Conservation (phyloP, 2,113 vertebrate species). For the Bubalus kerabau region DNA sequence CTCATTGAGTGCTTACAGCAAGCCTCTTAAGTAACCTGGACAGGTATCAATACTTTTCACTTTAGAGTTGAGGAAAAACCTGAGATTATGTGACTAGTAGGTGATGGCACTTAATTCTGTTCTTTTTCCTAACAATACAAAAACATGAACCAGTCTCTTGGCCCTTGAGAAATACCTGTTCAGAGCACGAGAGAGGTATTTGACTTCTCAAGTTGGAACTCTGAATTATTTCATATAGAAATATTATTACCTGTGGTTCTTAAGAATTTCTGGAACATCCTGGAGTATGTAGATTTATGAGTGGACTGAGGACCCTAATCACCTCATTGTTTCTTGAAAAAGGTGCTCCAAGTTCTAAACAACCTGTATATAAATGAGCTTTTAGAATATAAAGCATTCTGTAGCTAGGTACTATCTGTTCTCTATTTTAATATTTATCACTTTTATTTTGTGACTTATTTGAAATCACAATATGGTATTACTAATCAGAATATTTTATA, state of each 20-base stretch:
- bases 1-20: neutral
- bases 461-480: neutral
- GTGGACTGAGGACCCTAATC: neutral
- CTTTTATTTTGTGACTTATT: conserved; percentile 20
- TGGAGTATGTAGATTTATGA: neutral
- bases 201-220: neutral
- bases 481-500: neutral
- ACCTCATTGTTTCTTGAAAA: neutral
- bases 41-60: neutral
- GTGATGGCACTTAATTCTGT: neutral
- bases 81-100: neutral
- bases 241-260: neutral
- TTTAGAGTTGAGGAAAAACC: neutral
- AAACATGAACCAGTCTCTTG: neutral
- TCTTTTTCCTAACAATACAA: neutral
- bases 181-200: neutral
- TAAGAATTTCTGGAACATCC: neutral
- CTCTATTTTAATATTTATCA: neutral
- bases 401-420: neutral
- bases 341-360: neutral
- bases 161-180: neutral
- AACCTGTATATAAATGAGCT: neutral
- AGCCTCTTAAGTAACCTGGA: neutral
- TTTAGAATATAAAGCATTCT: neutral
- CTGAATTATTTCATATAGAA: neutral